A percentile compares a stretch with the other conserved stretches of the same genome.
Evolutionary conservation across 2,888 invertebrate species (phyloP).

Genomic region (Eupsilia transversa): DNA sequence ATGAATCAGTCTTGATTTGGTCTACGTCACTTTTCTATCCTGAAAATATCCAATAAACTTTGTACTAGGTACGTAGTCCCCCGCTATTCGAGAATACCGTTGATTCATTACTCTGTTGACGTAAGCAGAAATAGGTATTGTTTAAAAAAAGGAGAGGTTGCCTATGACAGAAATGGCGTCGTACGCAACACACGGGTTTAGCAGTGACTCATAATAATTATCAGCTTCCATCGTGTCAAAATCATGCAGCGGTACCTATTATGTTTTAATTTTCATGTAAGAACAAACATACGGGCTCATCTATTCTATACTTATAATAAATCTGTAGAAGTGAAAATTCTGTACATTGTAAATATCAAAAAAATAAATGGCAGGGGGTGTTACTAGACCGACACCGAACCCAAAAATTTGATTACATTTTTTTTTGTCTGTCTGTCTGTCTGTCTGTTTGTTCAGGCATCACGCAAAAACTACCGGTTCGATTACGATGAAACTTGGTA

Average conservation of each 20-base stretch:
- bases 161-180: conserved; percentile 1
- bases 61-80: not conserved
- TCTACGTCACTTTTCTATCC: conserved; percentile 24
- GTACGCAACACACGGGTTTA: not conserved
- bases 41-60: conserved; percentile 23
- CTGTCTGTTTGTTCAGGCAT: too few relatives aligned
- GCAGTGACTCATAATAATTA: conserved; percentile 7
- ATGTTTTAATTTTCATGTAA: not conserved
- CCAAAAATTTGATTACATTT: too few relatives aligned
- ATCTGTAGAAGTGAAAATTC: too few relatives aligned
- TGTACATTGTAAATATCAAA: too few relatives aligned
- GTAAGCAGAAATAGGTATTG: conserved; percentile 17
- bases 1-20: not conserved
- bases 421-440: too few relatives aligned
- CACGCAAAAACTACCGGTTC: too few relatives aligned
- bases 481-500: too few relatives aligned
- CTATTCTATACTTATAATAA: too few relatives aligned
- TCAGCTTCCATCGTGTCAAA: not conserved
- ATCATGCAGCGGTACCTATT: not conserved
- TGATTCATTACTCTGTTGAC: conserved; percentile 36
- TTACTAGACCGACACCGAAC: too few relatives aligned
- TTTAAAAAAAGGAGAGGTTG: conserved; percentile 7
- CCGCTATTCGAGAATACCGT: conserved; percentile 1
- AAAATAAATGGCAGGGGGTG: too few relatives aligned
- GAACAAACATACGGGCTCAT: not conserved